Evolutionary conservation across 2,113 vertebrate species (phyloP).

Genomic region (Aegithalos caudatus): DNA sequence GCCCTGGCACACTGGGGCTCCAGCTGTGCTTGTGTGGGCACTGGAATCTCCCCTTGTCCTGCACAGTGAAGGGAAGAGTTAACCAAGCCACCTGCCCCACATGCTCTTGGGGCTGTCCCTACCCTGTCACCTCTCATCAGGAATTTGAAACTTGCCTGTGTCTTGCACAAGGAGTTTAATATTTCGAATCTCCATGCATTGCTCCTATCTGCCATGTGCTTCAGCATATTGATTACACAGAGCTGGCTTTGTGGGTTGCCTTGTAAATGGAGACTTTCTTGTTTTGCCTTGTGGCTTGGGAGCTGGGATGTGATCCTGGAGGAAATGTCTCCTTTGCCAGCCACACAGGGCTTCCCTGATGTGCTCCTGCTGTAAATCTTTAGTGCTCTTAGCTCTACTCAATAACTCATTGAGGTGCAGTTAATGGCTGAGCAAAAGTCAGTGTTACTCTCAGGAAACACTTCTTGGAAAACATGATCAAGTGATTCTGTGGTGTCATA

Average conservation of each 20-base stretch:
- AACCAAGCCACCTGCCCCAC: not conserved
- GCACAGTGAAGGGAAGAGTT: not conserved
- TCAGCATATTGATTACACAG: slow-evolving; percentile 65
- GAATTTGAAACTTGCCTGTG: slow-evolving; percentile 63
- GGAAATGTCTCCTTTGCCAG: not conserved
- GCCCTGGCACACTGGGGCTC: not conserved
- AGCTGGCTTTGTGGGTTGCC: not conserved
- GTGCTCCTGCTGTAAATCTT: not conserved
- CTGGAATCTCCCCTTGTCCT: not conserved
- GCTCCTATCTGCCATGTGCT: slow-evolving; percentile 51
- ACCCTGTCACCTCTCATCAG: slow-evolving; percentile 19
- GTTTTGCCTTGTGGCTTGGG: not conserved
- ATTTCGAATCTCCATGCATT: slow-evolving; percentile 64
- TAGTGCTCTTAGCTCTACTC: not conserved
- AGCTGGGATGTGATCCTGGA: not conserved
- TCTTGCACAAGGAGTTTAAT: slow-evolving; percentile 65
- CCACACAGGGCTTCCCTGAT: not conserved
- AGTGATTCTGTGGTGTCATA: not conserved
- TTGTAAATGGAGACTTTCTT: slow-evolving; percentile 43
- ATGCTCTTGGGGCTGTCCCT: not conserved
- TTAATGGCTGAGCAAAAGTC: not conserved
- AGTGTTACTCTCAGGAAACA: not conserved
- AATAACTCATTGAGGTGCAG: not conserved
- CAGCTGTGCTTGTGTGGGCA: not conserved
- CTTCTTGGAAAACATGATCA: not conserved